Evolutionary conservation across 1,140 invertebrate species (phyloP).

Genomic region (Acromyrmex heyeri): DNA sequence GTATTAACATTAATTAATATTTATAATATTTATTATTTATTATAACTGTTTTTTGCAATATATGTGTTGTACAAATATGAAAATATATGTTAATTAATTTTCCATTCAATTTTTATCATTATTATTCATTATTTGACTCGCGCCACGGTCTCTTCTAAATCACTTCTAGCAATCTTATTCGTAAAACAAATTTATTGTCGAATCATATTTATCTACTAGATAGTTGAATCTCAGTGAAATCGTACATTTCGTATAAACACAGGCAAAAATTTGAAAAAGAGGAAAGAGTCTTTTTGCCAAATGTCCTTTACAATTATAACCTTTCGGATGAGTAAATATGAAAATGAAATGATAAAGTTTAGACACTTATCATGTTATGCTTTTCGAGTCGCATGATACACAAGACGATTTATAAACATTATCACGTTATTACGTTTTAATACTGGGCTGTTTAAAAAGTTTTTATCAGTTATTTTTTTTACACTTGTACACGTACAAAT

Average conservation of each 20-base stretch:
- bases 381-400: not conserved
- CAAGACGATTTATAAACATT: not conserved
- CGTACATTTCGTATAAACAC: not conserved
- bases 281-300: not conserved
- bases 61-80: not conserved
- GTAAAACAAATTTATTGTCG: not conserved
- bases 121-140: not conserved
- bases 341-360: not conserved
- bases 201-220: not conserved
- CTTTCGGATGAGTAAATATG: not conserved
- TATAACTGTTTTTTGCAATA: not conserved
- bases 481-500: too few species aligned
- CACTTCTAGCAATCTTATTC: not conserved
- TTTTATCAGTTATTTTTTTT: not conserved
- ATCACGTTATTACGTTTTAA: not conserved
- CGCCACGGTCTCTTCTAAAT: not conserved
- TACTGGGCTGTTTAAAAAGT: not conserved
- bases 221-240: not conserved
- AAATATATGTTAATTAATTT: slow-evolving; percentile 1
- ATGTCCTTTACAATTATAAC: not conserved
- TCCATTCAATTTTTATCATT: not conserved
- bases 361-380: not conserved
- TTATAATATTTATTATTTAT: not conserved
- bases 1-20: not conserved
- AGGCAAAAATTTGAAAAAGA: not conserved